Evolutionary conservation across 2,888 invertebrate species (phyloP).

Genomic region (Trissolcus japonicus): DNA sequence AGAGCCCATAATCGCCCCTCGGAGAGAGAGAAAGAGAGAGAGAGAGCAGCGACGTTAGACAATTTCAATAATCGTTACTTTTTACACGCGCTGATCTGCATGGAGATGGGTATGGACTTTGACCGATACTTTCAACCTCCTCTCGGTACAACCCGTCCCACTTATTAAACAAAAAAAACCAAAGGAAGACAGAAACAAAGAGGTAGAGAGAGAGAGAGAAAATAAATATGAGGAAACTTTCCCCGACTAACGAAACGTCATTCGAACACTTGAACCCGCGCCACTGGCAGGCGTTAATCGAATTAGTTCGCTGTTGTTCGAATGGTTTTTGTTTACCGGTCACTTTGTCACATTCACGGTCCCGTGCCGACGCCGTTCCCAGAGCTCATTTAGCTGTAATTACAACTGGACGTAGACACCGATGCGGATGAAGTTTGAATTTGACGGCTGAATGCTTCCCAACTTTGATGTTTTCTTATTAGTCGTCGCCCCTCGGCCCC

Average conservation of each 20-base stretch:
- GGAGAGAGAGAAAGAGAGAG: no score
- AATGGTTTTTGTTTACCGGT: conserved; percentile 25
- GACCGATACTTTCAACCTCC: not conserved
- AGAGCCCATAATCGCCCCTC: no score
- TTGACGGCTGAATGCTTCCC: no score
- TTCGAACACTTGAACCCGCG: not conserved
- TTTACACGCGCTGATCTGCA: no score
- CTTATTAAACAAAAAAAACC: not conserved
- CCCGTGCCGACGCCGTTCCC: not conserved
- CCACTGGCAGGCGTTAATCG: conserved; percentile 22
- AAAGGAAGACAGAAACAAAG: no score
- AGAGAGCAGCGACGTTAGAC: no score
- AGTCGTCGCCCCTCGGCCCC: no score
- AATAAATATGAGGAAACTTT: conserved; percentile 10
- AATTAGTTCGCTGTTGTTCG: conserved; percentile 14
- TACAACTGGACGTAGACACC: not conserved
- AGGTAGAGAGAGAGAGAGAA: no score
- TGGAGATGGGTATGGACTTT: no score
- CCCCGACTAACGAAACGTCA: conserved; percentile 11
- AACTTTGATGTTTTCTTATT: no score
- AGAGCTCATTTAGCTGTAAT: conserved; percentile 2
- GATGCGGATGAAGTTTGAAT: not conserved
- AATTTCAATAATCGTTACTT: conserved; percentile 17
- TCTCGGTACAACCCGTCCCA: not conserved
- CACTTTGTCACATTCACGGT: conserved; percentile 1